Percentiles rank a stretch among this genome's conserved stretches.
phyloP scores from a whole-genome alignment of 2,113 vertebrate genomes.

The Cryptotis parvus region DNA sequence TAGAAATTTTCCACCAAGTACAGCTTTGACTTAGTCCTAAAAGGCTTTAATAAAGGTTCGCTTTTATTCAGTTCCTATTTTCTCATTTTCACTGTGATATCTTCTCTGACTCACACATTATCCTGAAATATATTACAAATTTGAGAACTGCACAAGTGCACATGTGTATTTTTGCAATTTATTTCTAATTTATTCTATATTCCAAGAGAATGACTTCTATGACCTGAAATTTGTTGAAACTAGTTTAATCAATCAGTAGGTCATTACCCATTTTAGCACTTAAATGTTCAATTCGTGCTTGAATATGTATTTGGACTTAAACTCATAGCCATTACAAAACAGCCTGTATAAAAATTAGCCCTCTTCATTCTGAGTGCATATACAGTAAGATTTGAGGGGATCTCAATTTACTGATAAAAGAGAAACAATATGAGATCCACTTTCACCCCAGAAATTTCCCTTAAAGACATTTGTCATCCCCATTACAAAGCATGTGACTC shows the following conservation, averaged over 20 bases:
- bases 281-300: not conserved
- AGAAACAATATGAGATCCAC: not conserved
- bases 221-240: constrained; percentile 19
- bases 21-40: constrained; percentile 23
- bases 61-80: constrained; percentile 18
- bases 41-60: constrained; percentile 12
- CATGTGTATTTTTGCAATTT: not conserved
- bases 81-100: not conserved
- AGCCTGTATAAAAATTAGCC: constrained; percentile 28
- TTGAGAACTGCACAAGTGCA: not conserved
- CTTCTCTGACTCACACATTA: constrained; percentile 8
- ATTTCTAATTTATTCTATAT: not conserved
- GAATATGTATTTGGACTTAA: not conserved
- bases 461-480: constrained; percentile 28
- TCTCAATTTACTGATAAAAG: not conserved
- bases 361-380: constrained; percentile 45
- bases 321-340: not conserved
- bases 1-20: constrained; percentile 60
- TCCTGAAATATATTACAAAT: constrained; percentile 46
- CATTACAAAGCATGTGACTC: not conserved
- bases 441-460: constrained; percentile 1
- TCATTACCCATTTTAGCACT: not conserved
- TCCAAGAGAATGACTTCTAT: not conserved
- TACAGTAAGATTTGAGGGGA: constrained; percentile 29
- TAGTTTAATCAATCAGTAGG: not conserved